Evolutionary conservation across 2,888 invertebrate species (phyloP).

Genomic region (Cynaeus angustus): DNA sequence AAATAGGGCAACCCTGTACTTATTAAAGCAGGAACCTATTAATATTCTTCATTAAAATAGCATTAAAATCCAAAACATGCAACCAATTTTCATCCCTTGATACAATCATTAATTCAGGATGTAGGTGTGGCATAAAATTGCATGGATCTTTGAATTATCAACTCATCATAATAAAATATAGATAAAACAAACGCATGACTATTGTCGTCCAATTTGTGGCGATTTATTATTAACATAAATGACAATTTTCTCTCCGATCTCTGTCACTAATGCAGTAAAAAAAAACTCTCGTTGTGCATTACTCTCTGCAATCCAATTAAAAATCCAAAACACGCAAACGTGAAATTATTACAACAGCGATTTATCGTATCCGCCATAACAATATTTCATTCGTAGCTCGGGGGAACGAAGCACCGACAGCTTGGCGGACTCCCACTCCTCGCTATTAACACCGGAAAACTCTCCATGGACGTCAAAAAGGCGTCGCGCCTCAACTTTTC

Average conservation of each 20-base stretch:
- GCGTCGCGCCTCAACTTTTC: conserved; percentile 73
- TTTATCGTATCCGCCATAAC: conserved; percentile 20
- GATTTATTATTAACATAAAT: conserved; percentile 4
- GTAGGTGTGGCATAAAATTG: not conserved
- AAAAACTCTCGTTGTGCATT: conserved; percentile 2
- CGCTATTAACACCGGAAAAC: conserved; percentile 63
- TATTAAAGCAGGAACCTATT: no score
- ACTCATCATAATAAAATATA: no score
- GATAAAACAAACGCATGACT: no score
- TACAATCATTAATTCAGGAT: not conserved
- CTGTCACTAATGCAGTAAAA: not conserved
- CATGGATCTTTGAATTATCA: not conserved
- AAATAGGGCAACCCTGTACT: no score
- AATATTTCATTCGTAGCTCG: conserved; percentile 27
- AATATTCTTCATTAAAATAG: no score
- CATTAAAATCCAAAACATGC: not conserved
- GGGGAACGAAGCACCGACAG: conserved; percentile 62
- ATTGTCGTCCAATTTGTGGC: no score
- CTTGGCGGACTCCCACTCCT: conserved; percentile 66
- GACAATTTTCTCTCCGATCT: not conserved
- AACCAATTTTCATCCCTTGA: not conserved
- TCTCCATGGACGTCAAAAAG: conserved; percentile 65
- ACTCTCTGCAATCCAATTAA: conserved; percentile 16
- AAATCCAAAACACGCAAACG: conserved; percentile 16
- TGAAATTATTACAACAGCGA: conserved; percentile 18